Evolutionary conservation across 2,113 vertebrate genomes (phyloP), one percentile per base, ranked within the genome.

Genomic region (Alectura lathami): DNA sequence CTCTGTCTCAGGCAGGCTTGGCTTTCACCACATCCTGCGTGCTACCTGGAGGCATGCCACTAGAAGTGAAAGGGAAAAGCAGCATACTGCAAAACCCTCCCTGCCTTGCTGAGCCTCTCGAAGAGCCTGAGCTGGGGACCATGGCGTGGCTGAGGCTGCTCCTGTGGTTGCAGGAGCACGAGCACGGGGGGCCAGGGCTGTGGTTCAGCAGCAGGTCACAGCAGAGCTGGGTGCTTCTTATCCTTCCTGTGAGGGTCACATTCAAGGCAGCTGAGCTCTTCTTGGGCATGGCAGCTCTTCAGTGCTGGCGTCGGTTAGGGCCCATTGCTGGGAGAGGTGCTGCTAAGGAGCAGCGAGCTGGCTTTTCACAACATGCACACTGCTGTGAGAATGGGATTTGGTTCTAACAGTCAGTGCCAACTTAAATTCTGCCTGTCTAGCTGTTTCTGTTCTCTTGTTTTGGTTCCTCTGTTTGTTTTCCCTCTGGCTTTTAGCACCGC

Each of bases 11-110:
- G 34, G 73, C 62, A 53, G 80, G 32, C n/a, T 88, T 74, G 93
- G 85, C 84, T 77, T 75, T 94, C 88, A 96, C 96, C 96, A 96
- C 96, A 97, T 97, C 96, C 96, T 97, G 94, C 83, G 21, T 36
- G 40, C 68, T 42, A 11, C 23, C 64, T 30, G 59, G 66, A 75
- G 70, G 17, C 64, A 36, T 2, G 27, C 43, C 2, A 7, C 69
- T 84, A 66, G 93, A 53, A 83, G 94, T 91, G 95, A 97, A 97
- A 97, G 95, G 89, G 88, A 89, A 82, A 79, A 85, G 87, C 0
- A 8, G 91, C 23, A n/a, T n/a, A n/a, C 73, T 78, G 84, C 86
- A 84, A 0, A 21, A 11, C 53, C 67, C n/a, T 82, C 51, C 62
- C 45, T 2, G 7, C 2, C 0, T 38, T 12, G 40, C 77, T 9